Base-by-base conservation (phyloP, 2,797 vertebrate species). In the Okamejei kenojei region DNA sequence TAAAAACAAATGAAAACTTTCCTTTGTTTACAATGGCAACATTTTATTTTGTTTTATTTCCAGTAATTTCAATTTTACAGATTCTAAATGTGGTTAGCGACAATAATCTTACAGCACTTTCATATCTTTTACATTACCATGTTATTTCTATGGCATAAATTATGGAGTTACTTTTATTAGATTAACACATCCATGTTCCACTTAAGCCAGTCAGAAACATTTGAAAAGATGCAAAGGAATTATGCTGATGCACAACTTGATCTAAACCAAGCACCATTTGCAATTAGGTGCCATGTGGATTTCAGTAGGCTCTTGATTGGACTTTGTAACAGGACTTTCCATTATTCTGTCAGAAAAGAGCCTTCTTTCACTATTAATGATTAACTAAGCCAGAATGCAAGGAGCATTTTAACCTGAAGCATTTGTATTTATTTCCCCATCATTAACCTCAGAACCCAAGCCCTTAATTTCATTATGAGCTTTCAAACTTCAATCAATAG, bases 341-440 rank as follows among this genome's bases (percentile, higher is more conserved):
- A 76, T 74, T 58, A 13, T 71, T 74, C 71, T 92, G 38, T 11
- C 17, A 91, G 45, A 74, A 91, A 32, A 91, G 68, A 45, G 63
- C 68, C 23, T 92, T 76, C 90, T 76, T 23, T 76, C 45, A 45
- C 35, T n/a, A 21, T 92, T 58, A 92, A 92, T 92, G 71, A 92
- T 26, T 92, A 92, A 92, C 90, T n/a, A 76, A 58, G 32, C 1
- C 71, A 92, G 68, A 92, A 76, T 76, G 26, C 90, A 58, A 76
- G 76, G 63, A 68, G 71, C 29, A 38, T 92, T n/a, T 92, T 92
- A 92, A 76, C 90, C 15, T 76, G 45, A 92, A 92, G 90, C 71
- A 54, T 76, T 92, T 91, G 71, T 76, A 92, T 92, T 92, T 92
- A 92, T 92, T 92, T 92, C 90, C 71, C 90, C 73, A 76, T 92